phyloP scores from a whole-genome alignment of 2,888 invertebrate genomes.

The Athripsodes cinereus region DNA sequence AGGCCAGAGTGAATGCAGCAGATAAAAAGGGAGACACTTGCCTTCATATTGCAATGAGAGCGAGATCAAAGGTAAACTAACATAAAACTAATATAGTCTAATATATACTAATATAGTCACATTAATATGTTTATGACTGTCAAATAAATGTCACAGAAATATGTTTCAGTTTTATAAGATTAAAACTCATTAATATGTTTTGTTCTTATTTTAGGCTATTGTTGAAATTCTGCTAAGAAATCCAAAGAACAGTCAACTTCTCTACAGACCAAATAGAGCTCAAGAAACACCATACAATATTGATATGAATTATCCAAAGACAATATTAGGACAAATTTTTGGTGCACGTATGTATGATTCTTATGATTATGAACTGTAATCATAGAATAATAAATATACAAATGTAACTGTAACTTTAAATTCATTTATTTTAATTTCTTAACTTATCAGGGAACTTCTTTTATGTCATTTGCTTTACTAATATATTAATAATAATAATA shows the following conservation, averaged over 20 bases:
- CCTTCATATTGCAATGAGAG: constrained; percentile 93
- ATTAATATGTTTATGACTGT: background rate
- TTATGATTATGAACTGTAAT: background rate
- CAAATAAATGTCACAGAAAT: background rate
- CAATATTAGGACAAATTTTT: constrained; percentile 92
- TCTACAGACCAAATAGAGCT: constrained; percentile 88
- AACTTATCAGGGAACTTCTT: background rate
- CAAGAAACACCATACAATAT: constrained; percentile 98
- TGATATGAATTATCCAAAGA: constrained; percentile 91
- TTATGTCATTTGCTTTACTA: background rate
- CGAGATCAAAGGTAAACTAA: constrained; percentile 64
- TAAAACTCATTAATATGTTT: constrained; percentile 1
- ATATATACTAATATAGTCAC: background rate
- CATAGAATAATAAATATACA: background rate
- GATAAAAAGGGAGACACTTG: constrained; percentile 92
- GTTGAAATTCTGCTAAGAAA: constrained; percentile 91
- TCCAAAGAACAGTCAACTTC: constrained; percentile 90
- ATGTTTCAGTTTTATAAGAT: background rate
- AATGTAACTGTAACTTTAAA: background rate
- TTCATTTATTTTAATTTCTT: background rate
- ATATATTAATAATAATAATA: background rate
- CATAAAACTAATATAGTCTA: background rate
- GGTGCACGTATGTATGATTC: constrained; percentile 66
- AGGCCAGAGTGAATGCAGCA: constrained; percentile 88
- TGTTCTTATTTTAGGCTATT: constrained; percentile 55